phyloP scores from a whole-genome alignment of 1,140 invertebrate genomes.

The Lucilia cuprina region DNA sequence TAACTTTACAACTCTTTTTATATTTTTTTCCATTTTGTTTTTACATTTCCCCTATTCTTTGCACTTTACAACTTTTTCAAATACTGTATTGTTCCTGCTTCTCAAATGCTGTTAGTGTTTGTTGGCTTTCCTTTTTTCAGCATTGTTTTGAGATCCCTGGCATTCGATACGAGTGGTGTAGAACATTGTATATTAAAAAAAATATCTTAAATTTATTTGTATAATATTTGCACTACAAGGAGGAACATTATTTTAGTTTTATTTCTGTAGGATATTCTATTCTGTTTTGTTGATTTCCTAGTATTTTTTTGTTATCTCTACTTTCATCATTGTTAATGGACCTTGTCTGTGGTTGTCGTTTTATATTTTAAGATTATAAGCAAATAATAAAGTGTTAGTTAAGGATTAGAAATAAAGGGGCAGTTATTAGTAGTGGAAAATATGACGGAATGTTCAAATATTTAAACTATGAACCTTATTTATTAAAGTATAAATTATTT shows the following conservation, averaged over 20 bases:
- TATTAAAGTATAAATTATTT: no score
- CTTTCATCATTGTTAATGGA: background rate
- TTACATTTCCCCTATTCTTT: background rate
- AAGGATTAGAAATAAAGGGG: no score
- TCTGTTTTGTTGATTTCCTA: background rate
- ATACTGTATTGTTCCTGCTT: background rate
- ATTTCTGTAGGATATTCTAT: background rate
- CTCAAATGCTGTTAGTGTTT: background rate
- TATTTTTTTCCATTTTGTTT: background rate
- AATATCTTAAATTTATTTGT: background rate
- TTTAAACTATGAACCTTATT: no score
- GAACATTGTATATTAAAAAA: background rate
- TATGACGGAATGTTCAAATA: no score
- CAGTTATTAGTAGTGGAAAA: no score
- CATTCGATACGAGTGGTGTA: background rate
- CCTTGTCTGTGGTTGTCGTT: background rate
- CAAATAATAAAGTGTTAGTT: no score
- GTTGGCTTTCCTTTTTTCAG: background rate
- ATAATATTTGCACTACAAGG: background rate
- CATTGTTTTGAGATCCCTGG: background rate
- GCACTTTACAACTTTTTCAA: background rate
- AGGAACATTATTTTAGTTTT: background rate
- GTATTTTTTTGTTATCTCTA: background rate
- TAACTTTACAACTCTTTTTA: background rate
- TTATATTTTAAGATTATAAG: no score